phyloP scores from a whole-genome alignment of 2,888 invertebrate species.

The Anthophora plumipes region DNA sequence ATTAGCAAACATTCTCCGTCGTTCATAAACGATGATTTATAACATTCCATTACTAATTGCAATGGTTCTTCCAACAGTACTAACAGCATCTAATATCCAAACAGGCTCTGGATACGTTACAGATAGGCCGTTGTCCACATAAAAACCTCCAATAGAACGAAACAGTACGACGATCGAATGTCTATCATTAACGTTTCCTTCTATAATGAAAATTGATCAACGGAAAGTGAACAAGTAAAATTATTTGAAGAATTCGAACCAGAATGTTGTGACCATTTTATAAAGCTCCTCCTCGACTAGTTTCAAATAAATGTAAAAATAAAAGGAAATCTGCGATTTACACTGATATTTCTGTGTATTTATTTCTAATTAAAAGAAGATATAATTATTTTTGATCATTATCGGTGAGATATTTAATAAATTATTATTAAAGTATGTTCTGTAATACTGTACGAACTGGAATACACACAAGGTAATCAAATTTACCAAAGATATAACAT shows the following conservation, averaged over 20 bases:
- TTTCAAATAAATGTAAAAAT: neutral
- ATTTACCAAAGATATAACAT: no score
- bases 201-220: no score
- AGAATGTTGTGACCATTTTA: no score
- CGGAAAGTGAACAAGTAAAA: slow-evolving; percentile 3
- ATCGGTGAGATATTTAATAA: no score
- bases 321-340: neutral
- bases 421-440: no score
- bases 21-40: neutral
- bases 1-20: neutral
- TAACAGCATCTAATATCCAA: neutral
- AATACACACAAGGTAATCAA: no score
- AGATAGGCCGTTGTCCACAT: neutral
- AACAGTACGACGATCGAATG: neutral
- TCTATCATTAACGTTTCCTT: no score
- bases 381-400: no score
- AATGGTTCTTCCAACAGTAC: neutral
- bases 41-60: neutral
- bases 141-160: neutral
- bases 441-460: no score
- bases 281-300: no score
- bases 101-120: neutral
- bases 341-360: no score
- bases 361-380: no score
- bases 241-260: neutral